phyloP scores from a whole-genome alignment of 2,888 invertebrate species.

The Ectemnius continuus region DNA sequence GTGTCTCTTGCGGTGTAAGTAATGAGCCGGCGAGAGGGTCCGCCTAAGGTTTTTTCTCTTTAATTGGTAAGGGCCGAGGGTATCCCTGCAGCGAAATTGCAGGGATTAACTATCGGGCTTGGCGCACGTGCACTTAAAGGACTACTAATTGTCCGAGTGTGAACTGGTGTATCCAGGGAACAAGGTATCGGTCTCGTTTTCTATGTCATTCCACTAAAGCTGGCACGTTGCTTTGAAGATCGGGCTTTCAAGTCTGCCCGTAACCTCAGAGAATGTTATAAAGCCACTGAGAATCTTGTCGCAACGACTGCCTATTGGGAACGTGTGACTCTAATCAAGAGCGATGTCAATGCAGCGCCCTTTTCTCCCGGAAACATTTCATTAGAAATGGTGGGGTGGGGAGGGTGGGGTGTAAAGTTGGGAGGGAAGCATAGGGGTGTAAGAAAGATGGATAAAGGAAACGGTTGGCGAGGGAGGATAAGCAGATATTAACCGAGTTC shows the following conservation, averaged over 20 bases:
- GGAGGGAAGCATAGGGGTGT: slow-evolving; percentile 17
- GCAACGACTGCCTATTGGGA: no score
- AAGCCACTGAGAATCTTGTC: not conserved
- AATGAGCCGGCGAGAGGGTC: slow-evolving; percentile 49
- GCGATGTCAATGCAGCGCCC: no score
- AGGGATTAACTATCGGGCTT: slow-evolving; percentile 69
- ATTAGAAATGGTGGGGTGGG: no score
- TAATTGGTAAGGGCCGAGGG: slow-evolving; percentile 66
- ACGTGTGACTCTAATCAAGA: no score
- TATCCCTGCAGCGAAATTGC: slow-evolving; percentile 61
- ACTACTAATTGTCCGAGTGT: slow-evolving; percentile 70
- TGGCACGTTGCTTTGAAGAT: slow-evolving; percentile 2
- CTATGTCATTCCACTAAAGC: slow-evolving; percentile 8
- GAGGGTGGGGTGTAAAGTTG: not conserved
- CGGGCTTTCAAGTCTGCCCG: not conserved
- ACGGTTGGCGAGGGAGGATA: slow-evolving; percentile 71
- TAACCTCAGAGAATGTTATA: no score
- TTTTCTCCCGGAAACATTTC: no score
- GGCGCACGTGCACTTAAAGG: slow-evolving; percentile 74
- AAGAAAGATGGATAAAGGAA: slow-evolving; percentile 49
- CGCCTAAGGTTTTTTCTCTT: slow-evolving; percentile 60
- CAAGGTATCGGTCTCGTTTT: slow-evolving; percentile 18
- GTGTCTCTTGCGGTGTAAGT: slow-evolving; percentile 55
- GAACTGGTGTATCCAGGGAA: slow-evolving; percentile 19
- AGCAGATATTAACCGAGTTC: slow-evolving; percentile 73